These are phyloP conservation scores for Cacatua alba DNA, from an alignment of 2,113 vertebrate genomes.

Conservation along the genomic window DNA sequence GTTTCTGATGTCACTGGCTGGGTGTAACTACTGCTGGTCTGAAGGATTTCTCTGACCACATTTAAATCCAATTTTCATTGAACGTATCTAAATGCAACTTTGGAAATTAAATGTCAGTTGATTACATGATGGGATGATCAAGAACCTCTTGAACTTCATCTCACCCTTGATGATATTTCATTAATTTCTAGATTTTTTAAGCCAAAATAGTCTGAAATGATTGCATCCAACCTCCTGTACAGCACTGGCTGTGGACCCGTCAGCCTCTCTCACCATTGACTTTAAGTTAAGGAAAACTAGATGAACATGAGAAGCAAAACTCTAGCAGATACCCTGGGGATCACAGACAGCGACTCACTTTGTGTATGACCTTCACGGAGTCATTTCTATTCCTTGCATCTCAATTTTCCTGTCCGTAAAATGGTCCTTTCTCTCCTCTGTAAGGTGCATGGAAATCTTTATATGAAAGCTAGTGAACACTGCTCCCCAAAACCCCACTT, in stretches of 20 bases:
- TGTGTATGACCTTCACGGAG: accelerated
- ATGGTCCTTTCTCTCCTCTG: background rate
- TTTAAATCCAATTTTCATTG: background rate
- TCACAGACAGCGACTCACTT: background rate
- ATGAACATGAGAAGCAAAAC: background rate
- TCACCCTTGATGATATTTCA: background rate
- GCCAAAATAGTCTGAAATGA: background rate
- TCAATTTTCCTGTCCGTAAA: accelerated
- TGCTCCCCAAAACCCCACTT: background rate
- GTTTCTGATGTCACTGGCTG: background rate
- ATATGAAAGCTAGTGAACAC: accelerated
- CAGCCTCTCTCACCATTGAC: background rate
- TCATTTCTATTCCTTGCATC: accelerated
- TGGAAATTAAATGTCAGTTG: background rate
- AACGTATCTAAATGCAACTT: background rate
- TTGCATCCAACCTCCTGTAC: background rate
- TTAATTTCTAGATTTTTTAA: background rate
- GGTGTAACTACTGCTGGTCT: background rate
- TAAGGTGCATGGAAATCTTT: accelerated
- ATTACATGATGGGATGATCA: background rate
- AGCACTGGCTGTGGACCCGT: background rate
- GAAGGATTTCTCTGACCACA: background rate
- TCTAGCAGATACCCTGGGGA: background rate
- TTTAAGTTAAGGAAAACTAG: background rate
- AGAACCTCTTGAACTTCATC: background rate